phyloP scores from a whole-genome alignment of 1,140 invertebrate species.

The Chrysomallon squamiferum region DNA sequence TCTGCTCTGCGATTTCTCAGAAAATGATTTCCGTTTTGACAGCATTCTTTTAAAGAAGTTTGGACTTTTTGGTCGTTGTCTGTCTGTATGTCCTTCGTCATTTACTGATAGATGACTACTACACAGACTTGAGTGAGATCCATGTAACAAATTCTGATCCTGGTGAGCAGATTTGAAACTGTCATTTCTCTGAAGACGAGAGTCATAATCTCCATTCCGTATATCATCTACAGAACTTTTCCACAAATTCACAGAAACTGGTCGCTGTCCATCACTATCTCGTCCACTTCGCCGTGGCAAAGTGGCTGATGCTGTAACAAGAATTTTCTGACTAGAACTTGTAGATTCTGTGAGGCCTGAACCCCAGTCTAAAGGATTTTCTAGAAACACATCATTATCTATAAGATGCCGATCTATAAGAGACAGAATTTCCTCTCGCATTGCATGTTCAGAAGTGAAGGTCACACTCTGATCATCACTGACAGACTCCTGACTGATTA shows the following conservation, averaged over 20 bases:
- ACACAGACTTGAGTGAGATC: neutral
- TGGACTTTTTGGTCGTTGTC: slow-evolving; percentile 24
- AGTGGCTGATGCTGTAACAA: neutral
- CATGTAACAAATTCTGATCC: neutral
- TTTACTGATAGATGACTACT: neutral
- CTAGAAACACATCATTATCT: slow-evolving; percentile 3
- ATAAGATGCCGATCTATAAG: slow-evolving; percentile 12
- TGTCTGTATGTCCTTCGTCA: neutral
- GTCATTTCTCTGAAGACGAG: neutral
- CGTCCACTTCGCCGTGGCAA: neutral
- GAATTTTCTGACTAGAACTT: neutral
- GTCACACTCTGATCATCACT: neutral
- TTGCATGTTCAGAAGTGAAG: slow-evolving; percentile 3
- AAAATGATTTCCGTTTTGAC: slow-evolving; percentile 36
- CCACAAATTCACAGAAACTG: slow-evolving; percentile 20
- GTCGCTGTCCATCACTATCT: slow-evolving; percentile 10
- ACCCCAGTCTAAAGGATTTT: slow-evolving; percentile 2
- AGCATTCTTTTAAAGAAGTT: slow-evolving; percentile 51
- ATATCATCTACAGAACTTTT: neutral
- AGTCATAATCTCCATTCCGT: neutral
- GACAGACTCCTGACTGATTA: neutral
- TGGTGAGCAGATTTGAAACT: slow-evolving; percentile 14
- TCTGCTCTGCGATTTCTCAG: slow-evolving; percentile 23
- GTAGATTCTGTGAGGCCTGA: neutral
- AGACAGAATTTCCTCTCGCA: slow-evolving; percentile 26